Conservation (phyloP, 2,113 vertebrate species). For the Callocephalon fimbriatum region DNA sequence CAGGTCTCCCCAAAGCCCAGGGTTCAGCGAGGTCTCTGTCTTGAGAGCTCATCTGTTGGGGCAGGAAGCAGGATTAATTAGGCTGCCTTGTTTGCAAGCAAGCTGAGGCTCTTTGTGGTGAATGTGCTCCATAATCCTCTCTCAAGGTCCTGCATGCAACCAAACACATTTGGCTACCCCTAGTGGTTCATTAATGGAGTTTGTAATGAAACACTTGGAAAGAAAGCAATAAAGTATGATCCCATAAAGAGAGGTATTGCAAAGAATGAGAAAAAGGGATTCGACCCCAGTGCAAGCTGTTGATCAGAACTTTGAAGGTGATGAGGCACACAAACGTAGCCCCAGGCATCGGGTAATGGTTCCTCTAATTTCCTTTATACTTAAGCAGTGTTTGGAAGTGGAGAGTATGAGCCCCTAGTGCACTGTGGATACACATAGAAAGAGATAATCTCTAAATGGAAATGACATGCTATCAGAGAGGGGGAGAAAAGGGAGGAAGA, state of each 20-base stretch:
- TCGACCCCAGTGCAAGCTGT: background rate
- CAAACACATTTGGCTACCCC: conserved; percentile 11
- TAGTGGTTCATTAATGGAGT: conserved; percentile 6
- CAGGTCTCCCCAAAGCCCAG: background rate
- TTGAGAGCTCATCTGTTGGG: background rate
- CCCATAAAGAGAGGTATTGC: background rate
- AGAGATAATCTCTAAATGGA: background rate
- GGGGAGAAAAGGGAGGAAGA: background rate
- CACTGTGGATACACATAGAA: background rate
- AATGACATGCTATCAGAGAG: background rate
- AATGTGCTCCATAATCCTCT: background rate
- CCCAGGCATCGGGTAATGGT: background rate
- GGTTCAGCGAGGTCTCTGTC: background rate
- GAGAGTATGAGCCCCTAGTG: background rate
- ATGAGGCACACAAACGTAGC: background rate
- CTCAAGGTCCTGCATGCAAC: background rate
- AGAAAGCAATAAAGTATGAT: background rate
- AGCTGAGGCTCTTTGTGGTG: background rate
- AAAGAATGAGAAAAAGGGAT: background rate
- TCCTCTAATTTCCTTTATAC: background rate
- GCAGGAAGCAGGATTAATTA: background rate
- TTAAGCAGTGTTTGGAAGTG: background rate
- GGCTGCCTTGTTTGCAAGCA: background rate
- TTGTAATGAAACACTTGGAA: background rate
- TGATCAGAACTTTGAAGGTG: background rate